Evolutionary conservation across 2,797 vertebrate genomes (phyloP), one percentile per base, ranked within the genome.

Genomic region (Sebastes itinus): DNA sequence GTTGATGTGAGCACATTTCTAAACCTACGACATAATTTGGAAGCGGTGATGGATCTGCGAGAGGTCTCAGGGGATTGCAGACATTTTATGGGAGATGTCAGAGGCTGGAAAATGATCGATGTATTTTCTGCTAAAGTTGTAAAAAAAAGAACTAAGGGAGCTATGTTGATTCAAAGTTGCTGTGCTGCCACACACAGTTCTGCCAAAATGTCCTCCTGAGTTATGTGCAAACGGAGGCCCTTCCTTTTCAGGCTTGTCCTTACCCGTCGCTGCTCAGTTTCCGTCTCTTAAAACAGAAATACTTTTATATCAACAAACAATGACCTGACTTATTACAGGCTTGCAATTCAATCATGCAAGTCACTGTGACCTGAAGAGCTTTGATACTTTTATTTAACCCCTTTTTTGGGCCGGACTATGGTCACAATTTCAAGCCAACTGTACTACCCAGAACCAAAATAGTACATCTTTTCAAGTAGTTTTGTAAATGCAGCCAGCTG

Each of bases 11-110:
- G 13, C 49, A 52, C 49, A 52, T 52, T 52, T 52, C 18, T 52
- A 52, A 52, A n/a, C 49, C 49, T 52, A 20, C 20, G 18, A 52
- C 49, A 52, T 52, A 20, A 65, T 58, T 68, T 62, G 58, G 67
- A 55, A 10, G 67, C 28, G 22, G 5, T 22, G 14, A 54, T 42
- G 65, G 52, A 35, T 16, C 22, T 27, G 33, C 59, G n/a, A 62
- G n/a, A 32, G 42, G 22, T 52, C 49, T 79, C 25, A 1, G 28
- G 54, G 61, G 58, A 27, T 30, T 16, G 65, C 59, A 66, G 18
- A 83, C n/a, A 16, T 81, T 86, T 88, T 76, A 79, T 81, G 52
- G 33, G 66, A 67, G 74, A 63, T 69, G 64, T 80, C 68, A 59
- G 27, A 54, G 30, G 30, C 25, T 55, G 27, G 25, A 32, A 66